Base-by-base conservation (phyloP, 2,113 vertebrate genomes). In the Aphyosemion australe region DNA sequence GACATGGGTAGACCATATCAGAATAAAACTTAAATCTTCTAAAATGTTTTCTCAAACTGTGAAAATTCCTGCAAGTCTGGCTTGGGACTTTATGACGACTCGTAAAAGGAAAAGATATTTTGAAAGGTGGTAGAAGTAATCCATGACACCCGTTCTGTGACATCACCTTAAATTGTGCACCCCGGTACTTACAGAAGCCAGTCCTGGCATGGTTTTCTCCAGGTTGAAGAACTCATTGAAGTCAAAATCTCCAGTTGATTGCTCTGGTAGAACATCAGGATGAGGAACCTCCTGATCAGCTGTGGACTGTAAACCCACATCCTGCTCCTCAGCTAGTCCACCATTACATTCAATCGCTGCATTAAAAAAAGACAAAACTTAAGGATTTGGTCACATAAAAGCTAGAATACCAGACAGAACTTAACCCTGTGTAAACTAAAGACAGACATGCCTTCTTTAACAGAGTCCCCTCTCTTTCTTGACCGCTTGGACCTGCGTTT, bases 151-250 rank as follows among this genome's bases (percentile, higher is more conserved):
- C 65, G 26, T 72, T 61, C 12, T 60, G 68, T 79, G 71, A 69
- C 6, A 26, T 56, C 19, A 78, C 63, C 20, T 37, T 20, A 52
- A 19, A 53, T 13, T 11, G 81, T 84, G 85, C 69, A 80, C 65
- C 74, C 87, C 79, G 89, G 64, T 65, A 92, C 97, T 99, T 93
- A 99, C 97, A 88, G 96, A 99, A 73, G 96, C 96, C 92, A 99
- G 84, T 51, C 94, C 95, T 66, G 97, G 97, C 91, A 99, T 95
- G 4, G 94, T 96, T 88, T 98, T 98, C 85, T 99, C 97, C 88
- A 99, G 90, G 89, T 98, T 98, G 90, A 98, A 99, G 88, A 98
- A 98, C 72, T 99, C 97, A 79, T 99, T 98, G 91, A 98, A 98
- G 91, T 99, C 97, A 90, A 99, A 99, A 50, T 98, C 97, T 87